phyloP scores from a whole-genome alignment of 2,888 invertebrate genomes.

The Noctua fimbriata region DNA sequence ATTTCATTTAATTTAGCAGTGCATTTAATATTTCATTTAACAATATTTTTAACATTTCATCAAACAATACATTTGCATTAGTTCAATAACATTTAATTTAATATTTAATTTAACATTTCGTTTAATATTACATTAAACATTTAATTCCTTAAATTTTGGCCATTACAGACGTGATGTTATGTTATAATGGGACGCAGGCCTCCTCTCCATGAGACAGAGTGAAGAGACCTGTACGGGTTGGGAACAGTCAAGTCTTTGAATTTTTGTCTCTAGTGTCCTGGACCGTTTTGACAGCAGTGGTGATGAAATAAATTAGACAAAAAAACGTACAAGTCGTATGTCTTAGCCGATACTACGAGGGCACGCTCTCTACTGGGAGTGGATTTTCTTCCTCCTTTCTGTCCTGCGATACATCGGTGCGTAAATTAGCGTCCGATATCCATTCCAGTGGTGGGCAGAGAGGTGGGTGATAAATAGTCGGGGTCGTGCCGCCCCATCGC shows the following conservation, averaged over 20 bases:
- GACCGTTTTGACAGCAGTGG: background rate
- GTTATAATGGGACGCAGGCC: background rate
- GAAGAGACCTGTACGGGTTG: background rate
- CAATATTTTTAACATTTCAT: background rate
- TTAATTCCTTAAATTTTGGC: background rate
- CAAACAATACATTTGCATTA: too few species aligned
- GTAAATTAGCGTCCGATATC: slow-evolving; percentile 66
- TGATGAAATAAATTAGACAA: background rate
- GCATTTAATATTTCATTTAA: background rate
- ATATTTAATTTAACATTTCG: background rate
- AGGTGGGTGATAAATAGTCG: slow-evolving; percentile 68
- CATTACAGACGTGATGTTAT: background rate
- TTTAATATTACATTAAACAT: too few species aligned
- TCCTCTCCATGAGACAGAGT: background rate
- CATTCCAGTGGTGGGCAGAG: slow-evolving; percentile 53
- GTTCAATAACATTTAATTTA: too few species aligned
- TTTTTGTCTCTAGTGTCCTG: background rate
- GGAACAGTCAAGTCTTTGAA: background rate
- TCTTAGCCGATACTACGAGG: background rate
- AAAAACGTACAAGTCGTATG: background rate
- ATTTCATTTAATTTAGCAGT: background rate
- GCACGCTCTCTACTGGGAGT: background rate
- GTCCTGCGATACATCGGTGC: slow-evolving; percentile 35
- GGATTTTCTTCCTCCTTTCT: slow-evolving; percentile 15
- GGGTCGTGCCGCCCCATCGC: slow-evolving; percentile 59